Conservation (phyloP, 2,797 vertebrate genomes). For the Discoglossus pictus region DNA sequence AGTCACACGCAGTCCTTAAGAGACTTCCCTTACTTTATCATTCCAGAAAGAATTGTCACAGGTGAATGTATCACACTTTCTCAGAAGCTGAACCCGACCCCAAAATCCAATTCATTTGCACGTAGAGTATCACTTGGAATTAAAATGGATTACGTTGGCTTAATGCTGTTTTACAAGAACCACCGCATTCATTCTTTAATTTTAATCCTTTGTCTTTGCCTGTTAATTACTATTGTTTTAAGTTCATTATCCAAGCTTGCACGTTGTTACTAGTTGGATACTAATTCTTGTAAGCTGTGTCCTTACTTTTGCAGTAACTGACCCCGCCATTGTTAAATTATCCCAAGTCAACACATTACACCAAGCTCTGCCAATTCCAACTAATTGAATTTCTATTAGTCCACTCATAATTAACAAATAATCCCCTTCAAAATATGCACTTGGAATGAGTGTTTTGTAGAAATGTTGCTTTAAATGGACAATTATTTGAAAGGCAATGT, state of each 20-base stretch:
- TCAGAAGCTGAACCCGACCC: constrained; percentile 77
- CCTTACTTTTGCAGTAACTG: constrained; percentile 78
- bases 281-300: constrained; percentile 78
- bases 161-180: constrained; percentile 82
- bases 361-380: constrained; percentile 54
- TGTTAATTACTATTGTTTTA: constrained; percentile 98
- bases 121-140: constrained; percentile 65
- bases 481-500: too few relatives aligned
- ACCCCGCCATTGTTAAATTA: constrained; percentile 81
- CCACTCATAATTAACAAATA: constrained; percentile 56
- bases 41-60: constrained; percentile 84
- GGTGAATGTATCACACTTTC: constrained; percentile 85
- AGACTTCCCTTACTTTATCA: constrained; percentile 87
- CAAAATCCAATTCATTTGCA: constrained; percentile 63
- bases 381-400: constrained; percentile 54
- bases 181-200: constrained; percentile 70
- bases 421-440: neutral
- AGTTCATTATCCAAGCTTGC: constrained; percentile 90
- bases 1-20: constrained; percentile 78
- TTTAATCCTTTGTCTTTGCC: constrained; percentile 89
- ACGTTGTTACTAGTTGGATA: constrained; percentile 79
- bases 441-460: too few relatives aligned
- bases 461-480: too few relatives aligned
- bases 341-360: constrained; percentile 69
- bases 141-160: constrained; percentile 80